phyloP scores from a whole-genome alignment of 2,113 vertebrate genomes.

The Syngnathus floridae region DNA sequence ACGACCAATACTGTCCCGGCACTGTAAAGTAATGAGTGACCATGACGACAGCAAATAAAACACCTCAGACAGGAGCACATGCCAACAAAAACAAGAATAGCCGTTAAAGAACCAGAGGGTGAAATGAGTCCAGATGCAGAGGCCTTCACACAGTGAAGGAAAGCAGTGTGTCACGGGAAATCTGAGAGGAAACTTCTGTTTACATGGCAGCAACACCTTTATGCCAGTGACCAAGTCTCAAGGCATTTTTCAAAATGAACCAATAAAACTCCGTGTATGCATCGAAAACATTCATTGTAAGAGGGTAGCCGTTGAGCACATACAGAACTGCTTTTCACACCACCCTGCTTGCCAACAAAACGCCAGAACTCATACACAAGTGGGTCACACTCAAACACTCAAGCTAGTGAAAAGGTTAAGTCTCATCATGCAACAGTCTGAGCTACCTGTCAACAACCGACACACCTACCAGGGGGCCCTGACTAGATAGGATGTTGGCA shows the following conservation, averaged over 20 bases:
- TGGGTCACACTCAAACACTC: not conserved
- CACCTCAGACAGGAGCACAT: constrained; percentile 48
- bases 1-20: constrained; percentile 18
- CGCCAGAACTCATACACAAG: constrained; percentile 33
- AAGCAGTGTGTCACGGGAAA: constrained; percentile 18
- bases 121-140: constrained; percentile 41
- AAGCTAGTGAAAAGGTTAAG: constrained; percentile 7
- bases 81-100: constrained; percentile 49
- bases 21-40: constrained; percentile 35
- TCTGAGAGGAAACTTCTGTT: constrained; percentile 10
- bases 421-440: constrained; percentile 14
- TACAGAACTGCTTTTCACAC: constrained; percentile 27
- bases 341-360: constrained; percentile 14
- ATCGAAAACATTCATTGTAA: constrained; percentile 16
- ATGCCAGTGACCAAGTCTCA: not conserved
- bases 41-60: constrained; percentile 43
- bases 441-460: not conserved
- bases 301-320: constrained; percentile 20
- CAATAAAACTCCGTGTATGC: not conserved
- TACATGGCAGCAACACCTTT: constrained; percentile 27
- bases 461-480: constrained; percentile 21
- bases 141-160: constrained; percentile 30
- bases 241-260: constrained; percentile 40
- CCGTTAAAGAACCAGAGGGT: constrained; percentile 33
- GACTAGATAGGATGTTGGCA: not conserved